Conservation (phyloP, 2,113 vertebrate species). For the Ceyx cyanopectus region DNA sequence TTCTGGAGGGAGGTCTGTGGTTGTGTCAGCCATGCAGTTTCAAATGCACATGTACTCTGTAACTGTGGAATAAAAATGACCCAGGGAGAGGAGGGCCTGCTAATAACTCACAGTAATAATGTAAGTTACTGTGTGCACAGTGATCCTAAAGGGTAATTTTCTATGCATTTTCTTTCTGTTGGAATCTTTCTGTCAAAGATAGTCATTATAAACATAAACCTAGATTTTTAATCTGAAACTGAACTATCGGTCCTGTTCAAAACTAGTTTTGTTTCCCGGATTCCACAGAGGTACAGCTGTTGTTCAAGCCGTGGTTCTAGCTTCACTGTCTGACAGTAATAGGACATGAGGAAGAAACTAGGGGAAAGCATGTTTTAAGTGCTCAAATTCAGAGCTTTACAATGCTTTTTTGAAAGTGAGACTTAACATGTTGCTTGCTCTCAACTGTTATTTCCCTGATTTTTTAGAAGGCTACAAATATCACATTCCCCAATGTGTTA, state of each 20-base stretch:
- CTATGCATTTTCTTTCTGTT: neutral
- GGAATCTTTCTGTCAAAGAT: neutral
- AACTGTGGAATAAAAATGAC: constrained; percentile 27
- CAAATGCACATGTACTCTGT: neutral
- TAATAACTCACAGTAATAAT: constrained; percentile 50
- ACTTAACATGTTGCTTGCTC: neutral
- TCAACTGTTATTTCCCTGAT: constrained; percentile 5
- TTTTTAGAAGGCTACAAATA: constrained; percentile 21
- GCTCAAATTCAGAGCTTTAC: neutral
- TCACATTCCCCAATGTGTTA: neutral
- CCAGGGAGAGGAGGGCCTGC: constrained; percentile 41
- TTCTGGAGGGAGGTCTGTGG: constrained; percentile 1
- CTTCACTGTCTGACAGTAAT: neutral
- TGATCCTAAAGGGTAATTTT: constrained; percentile 29
- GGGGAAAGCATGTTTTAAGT: neutral
- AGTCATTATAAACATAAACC: neutral
- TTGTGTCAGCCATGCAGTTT: neutral
- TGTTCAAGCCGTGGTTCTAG: neutral
- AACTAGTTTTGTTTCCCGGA: neutral
- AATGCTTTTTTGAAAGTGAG: constrained; percentile 9
- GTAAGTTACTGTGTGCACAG: constrained; percentile 14
- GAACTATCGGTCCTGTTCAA: neutral
- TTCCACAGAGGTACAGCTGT: neutral
- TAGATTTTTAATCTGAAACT: neutral
- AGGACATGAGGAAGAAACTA: neutral